A percentile compares a stretch with the other conserved stretches of the same genome.
These are phyloP conservation scores for Eumeta japonica DNA, from an alignment of 1,140 invertebrate species.

Conservation along the genomic window DNA sequence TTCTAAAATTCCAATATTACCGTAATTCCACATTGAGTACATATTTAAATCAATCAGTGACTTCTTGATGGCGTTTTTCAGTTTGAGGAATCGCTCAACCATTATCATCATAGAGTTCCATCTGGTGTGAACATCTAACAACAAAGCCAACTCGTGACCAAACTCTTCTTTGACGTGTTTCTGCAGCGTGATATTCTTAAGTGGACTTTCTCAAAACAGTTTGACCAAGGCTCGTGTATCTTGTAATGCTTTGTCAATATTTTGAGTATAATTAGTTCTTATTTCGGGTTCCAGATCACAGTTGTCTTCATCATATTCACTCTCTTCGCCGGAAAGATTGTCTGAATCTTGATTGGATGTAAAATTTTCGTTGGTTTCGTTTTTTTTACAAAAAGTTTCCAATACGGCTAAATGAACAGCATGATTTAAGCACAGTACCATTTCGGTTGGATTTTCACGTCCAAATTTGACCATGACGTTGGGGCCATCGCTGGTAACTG, in stretches of 20 bases:
- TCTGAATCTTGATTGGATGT: background rate
- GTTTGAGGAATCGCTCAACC: background rate
- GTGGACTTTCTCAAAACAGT: background rate
- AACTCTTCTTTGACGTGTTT: background rate
- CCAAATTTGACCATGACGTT: conserved; percentile 1
- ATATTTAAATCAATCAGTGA: background rate
- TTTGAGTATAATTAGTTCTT: background rate
- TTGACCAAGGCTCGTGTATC: background rate
- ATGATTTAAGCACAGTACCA: too few relatives aligned
- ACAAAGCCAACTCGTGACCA: background rate
- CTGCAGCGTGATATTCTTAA: background rate
- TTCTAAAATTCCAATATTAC: background rate
- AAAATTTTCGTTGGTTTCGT: background rate
- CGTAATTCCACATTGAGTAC: background rate
- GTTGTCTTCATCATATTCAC: background rate
- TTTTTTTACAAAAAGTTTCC: background rate
- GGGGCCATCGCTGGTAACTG: background rate
- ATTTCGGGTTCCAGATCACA: background rate
- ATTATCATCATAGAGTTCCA: background rate
- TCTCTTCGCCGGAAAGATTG: background rate
- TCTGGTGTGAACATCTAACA: background rate
- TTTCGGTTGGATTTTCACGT: background rate
- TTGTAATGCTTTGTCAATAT: background rate
- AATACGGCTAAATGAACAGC: background rate
- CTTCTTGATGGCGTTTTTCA: too few relatives aligned